Base-by-base conservation (phyloP, 2,888 invertebrate species). In the Melinaea menophilus region DNA sequence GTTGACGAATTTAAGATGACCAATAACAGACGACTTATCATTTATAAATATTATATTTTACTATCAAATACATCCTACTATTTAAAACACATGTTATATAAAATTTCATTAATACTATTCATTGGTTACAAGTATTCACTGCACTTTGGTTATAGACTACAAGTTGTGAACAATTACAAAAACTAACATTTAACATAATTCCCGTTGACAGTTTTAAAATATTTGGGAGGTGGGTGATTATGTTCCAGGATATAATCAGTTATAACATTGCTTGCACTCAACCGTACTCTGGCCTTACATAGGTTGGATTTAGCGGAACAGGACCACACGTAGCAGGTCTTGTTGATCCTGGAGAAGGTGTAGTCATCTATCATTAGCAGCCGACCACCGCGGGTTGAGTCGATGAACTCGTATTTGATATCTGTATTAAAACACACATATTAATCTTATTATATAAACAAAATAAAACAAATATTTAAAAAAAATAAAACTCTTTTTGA, bases 151-250 rank as follows among this genome's bases (percentile, higher is more conserved):
- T n/a, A 22, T 22, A 22, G 1, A 22, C 22, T 22, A 22, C 22
- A 22, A 22, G 22, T 22, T 22, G 22, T 22, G 22, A 22, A 22
- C 22, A 31, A 22, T 31, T 31, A 51, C 2, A 31, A 5, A 7
- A 1, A 51, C 31, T 51, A 31, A 51, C 67, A 34, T 56, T 65
- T 69, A 22, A 71, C 22, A 41, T 68, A 64, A 5, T 7, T n/a
- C 11, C 75, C 75, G 1, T 65, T 59, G 13, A 64, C 65, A 3
- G 69, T 72, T 31, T 55, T 69, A 45, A 62, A 63, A 58, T 71
- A 73, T 4, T 56, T 66, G 0, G 74, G 73, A 0, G 75, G 70
- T 34, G 67, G 65, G 41, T 71, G 71, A 22, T 71, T 69, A 41
- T 72, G 69, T 5, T 55, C 34, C 5, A 68, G 58, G 47, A 67